Evolutionary conservation across 2,113 vertebrate genomes (phyloP), one percentile per base, ranked within the genome.

Genomic region (Apodemus speciosus): DNA sequence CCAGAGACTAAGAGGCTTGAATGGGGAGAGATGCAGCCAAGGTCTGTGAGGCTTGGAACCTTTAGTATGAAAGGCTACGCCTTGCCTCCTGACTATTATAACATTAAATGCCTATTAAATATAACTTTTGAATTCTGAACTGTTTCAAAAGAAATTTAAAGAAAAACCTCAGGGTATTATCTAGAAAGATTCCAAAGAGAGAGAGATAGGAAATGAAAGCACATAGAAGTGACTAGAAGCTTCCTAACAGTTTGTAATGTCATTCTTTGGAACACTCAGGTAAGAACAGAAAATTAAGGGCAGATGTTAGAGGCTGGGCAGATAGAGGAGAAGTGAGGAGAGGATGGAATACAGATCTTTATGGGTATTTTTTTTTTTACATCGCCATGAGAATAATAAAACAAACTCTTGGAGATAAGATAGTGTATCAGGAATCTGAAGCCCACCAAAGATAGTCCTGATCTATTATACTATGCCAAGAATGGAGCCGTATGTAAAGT

Each of bases 131-230:
- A 10, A 87, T 20, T 75, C 0, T 32, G 46, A n/a, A n/a, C n/a
- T n/a, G n/a, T 93, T 8, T 86, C 79, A 80, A 81, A 23, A 40
- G 2, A 18, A 14, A 62, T 46, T 83, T 94, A 35, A 53, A 9
- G 46, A 43, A 69, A 91, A 77, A 25, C 15, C 40, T 32, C 21
- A 88, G 6, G 49, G 79, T 49, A 92, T 93, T 84, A 93, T 15
- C 46, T 68, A 72, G 72, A 87, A 90, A 89, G 1, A 7, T 80
- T 80, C 27, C 64, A 75, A 75, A 80, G n/a, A 62, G 25, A 18
- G 64, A 97, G 96, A 81, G 0, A 18, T 64, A 95, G 51, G n/a
- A 90, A 92, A 88, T 69, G 6, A 91, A 93, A 94, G 96, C 73
- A 3, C 15, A 7, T n/a, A 21, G 18, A 35, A 68, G 3, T 51